Evolutionary conservation across 2,113 vertebrate species (phyloP).

Genomic region (Bos javanicus): DNA sequence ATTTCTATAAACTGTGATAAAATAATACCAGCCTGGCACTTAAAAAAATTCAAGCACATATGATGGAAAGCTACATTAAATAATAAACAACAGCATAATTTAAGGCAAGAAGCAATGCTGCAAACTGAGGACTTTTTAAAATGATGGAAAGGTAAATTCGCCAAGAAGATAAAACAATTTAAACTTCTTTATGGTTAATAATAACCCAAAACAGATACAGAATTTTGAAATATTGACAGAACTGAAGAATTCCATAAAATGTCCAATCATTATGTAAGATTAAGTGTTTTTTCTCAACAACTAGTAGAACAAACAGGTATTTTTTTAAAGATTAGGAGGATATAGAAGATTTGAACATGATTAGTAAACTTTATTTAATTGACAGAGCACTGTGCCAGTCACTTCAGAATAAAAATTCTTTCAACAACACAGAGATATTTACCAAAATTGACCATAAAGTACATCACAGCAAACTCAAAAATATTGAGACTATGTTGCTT

Average conservation of each 20-base stretch:
- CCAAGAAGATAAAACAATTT: background rate
- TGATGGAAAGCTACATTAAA: background rate
- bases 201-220: background rate
- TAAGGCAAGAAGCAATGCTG: background rate
- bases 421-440: background rate
- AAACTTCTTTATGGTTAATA: background rate
- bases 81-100: background rate
- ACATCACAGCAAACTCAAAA: background rate
- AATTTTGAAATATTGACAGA: background rate
- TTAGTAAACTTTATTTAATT: background rate
- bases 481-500: background rate
- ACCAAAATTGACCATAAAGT: background rate
- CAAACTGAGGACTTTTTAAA: background rate
- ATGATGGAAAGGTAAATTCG: background rate
- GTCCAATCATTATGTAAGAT: background rate
- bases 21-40: background rate
- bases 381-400: background rate
- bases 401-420: background rate
- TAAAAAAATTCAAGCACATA: background rate
- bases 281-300: background rate
- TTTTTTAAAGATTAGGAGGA: background rate
- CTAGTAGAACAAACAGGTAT: background rate
- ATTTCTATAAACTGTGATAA: background rate
- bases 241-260: background rate
- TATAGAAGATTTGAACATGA: background rate